Percentiles rank a stretch among this genome's conserved stretches.
Conservation (phyloP, 2,888 invertebrate genomes). For the Latrodectus elegans region DNA sequence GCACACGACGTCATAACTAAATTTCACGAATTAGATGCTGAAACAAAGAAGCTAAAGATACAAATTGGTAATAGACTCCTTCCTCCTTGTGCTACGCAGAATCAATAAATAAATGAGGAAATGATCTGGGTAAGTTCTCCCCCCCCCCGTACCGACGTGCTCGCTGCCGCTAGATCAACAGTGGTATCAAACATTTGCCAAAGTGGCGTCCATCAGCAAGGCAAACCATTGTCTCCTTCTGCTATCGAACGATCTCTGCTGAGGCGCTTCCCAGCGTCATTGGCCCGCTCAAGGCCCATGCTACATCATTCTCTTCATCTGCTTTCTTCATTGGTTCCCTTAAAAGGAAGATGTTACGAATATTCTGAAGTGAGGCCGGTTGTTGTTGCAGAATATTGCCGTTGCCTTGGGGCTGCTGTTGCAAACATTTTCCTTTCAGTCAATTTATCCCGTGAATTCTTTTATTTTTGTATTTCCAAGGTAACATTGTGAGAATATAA, state of each 20-base stretch:
- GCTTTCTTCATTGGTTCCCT: not conserved
- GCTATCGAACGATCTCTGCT: slow-evolving; percentile 10
- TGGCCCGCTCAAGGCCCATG: not conserved
- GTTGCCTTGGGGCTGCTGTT: not conserved
- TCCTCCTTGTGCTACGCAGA: not conserved
- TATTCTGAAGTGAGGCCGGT: not conserved
- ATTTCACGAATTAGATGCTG: no score
- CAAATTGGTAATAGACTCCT: no score
- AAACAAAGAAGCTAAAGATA: no score
- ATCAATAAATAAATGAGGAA: slow-evolving; percentile 56
- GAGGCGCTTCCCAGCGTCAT: slow-evolving; percentile 1
- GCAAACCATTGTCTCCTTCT: not conserved
- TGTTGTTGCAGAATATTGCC: not conserved
- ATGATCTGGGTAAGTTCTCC: slow-evolving; percentile 31
- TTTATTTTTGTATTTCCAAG: not conserved
- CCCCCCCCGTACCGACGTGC: slow-evolving; percentile 18
- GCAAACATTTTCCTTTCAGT: not conserved
- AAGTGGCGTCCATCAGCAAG: not conserved
- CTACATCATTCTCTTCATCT: not conserved
- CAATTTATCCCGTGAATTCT: not conserved
- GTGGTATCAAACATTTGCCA: not conserved
- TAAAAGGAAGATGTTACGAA: not conserved
- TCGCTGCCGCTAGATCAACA: not conserved
- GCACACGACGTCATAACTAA: no score
- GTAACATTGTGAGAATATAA: not conserved